Conservation (phyloP, 2,113 vertebrate genomes). For the Strix aluco region DNA sequence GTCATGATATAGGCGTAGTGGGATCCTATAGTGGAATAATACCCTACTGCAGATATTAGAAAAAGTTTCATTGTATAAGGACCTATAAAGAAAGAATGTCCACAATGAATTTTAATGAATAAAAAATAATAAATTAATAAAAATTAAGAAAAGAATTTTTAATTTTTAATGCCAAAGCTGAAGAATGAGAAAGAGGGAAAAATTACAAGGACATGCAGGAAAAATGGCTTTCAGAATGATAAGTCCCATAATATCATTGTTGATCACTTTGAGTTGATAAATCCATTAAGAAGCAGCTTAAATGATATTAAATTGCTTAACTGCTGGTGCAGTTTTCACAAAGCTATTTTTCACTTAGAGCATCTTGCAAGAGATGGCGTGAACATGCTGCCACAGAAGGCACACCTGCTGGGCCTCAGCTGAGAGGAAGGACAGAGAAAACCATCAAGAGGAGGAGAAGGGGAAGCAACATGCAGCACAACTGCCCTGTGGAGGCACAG, state of each 20-base stretch:
- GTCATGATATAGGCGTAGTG: background rate
- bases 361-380: accelerated
- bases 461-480: background rate
- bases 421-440: background rate
- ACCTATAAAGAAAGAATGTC: background rate
- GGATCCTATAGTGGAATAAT: background rate
- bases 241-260: background rate
- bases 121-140: background rate
- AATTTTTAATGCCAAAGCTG: background rate
- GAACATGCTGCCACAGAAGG: background rate
- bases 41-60: background rate
- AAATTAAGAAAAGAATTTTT: background rate
- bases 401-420: background rate
- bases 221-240: background rate
- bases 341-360: background rate
- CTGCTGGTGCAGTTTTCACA: background rate
- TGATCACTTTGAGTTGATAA: background rate
- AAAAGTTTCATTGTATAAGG: background rate
- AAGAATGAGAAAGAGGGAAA: background rate
- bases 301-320: background rate
- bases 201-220: background rate
- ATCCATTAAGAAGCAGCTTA: background rate
- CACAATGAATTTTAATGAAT: background rate
- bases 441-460: background rate
- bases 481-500: background rate